Evolutionary conservation across 1,140 invertebrate species (phyloP), one percentile per base, ranked within the genome.

Genomic region (Zaprionus kolodkinae): DNA sequence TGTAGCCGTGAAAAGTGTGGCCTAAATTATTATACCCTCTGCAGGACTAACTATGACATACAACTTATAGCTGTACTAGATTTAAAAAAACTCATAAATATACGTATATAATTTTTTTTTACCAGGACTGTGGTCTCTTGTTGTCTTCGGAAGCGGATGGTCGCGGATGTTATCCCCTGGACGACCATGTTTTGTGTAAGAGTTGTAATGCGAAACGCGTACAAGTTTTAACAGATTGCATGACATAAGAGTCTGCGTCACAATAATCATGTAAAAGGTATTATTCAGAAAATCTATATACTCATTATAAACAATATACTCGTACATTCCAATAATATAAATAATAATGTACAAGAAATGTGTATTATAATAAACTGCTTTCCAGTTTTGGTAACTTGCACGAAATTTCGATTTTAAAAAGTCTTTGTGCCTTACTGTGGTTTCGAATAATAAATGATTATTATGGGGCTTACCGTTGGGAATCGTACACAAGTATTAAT

Each of bases 181-280:
- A 99, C 94, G 97, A 97, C 86, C 98, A 99, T 92, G 97, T 99
- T 71, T 94, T 99, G 25, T 99, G 99, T 92, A 99, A 99, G 94
- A 97, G 96, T 90, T 99, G 99, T 91, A 99, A 99, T 93, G 98
- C 98, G 25, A 96, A 96, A 89, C 94, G 98, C 55, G 97, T 99
- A 25, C 97, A 97, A 93, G 94, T 95, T 15, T 93, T 97, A 50
- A 97, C 97, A 13, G 96, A 95, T 81, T 95, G 96, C 38, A 97
- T 97, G 84, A 81, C 81, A 4, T 83, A 78, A 27, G 71, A 91
- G 40, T 43, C 40, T 45, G 9, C n/a, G 2, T 25, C 3, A 7
- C 15, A 50, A 11, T 50, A 25, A 1, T 12, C 11, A 2, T 50
- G 5, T 7, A 10, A 12, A 40, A 45, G n/a, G 40, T 25, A 50